These are phyloP conservation scores for Cranoglanis bouderius DNA, from an alignment of 2,113 vertebrate species.

Conservation along the genomic window DNA sequence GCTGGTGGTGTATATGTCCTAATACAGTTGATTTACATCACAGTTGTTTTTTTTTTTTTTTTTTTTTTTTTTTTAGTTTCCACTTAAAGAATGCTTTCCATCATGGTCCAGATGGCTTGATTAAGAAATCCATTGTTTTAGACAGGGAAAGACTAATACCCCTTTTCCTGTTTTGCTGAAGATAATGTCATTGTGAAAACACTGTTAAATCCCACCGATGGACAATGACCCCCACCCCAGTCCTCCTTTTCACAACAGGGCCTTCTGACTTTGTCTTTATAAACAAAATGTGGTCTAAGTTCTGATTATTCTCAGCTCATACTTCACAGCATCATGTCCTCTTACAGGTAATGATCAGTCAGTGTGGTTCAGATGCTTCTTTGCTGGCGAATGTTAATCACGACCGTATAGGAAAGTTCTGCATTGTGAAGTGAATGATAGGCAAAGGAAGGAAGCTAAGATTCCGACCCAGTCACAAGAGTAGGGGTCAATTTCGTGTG, in stretches of 20 bases:
- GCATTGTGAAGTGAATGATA: background rate
- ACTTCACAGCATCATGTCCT: background rate
- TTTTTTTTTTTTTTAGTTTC: too few relatives aligned
- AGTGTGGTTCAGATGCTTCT: background rate
- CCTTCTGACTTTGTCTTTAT: background rate
- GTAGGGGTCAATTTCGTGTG: background rate
- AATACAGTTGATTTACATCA: background rate
- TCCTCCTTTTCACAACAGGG: background rate
- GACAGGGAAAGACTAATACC: constrained; percentile 37
- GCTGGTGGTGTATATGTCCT: background rate
- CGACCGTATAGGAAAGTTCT: background rate
- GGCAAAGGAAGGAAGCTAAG: background rate
- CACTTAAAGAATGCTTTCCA: constrained; percentile 1
- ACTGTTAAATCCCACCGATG: constrained; percentile 19
- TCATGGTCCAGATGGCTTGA: constrained; percentile 18
- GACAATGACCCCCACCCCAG: background rate
- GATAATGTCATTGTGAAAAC: constrained; percentile 35
- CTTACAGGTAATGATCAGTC: background rate
- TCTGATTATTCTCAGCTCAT: background rate
- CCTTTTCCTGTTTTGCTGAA: constrained; percentile 35
- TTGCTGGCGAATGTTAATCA: background rate
- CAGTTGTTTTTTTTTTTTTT: too few relatives aligned
- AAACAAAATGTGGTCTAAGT: background rate
- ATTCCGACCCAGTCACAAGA: background rate
- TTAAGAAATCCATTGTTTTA: constrained; percentile 37